A percentile compares a stretch with the other conserved stretches of the same genome.
phyloP scores from a whole-genome alignment of 2,888 invertebrate species.

The Opisthograptis luteolata region DNA sequence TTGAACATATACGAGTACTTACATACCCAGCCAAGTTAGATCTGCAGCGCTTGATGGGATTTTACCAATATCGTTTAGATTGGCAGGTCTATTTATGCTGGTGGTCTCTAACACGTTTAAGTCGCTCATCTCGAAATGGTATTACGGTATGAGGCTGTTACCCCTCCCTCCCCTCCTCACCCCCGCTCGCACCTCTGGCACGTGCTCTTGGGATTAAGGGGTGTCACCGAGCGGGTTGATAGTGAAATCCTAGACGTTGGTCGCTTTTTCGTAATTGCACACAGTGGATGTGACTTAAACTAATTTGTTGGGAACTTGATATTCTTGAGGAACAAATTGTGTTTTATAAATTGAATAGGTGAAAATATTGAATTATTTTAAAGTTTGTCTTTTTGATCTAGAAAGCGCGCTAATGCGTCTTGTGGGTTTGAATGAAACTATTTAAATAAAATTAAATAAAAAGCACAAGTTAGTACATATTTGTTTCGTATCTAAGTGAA shows the following conservation, averaged over 20 bases:
- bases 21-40: constrained; percentile 53
- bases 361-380: not conserved
- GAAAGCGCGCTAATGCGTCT: no score
- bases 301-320: constrained; percentile 32
- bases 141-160: constrained; percentile 71
- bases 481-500: no score
- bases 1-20: constrained; percentile 50
- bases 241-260: constrained; percentile 35
- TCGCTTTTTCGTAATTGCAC: constrained; percentile 32
- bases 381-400: no score
- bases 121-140: constrained; percentile 82
- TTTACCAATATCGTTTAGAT: constrained; percentile 39
- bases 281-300: constrained; percentile 34
- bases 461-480: no score
- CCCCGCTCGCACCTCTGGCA: constrained; percentile 57
- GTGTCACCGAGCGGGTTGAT: constrained; percentile 52
- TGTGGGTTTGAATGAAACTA: no score
- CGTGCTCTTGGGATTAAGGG: constrained; percentile 68
- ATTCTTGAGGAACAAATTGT: constrained; percentile 19
- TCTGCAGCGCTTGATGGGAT: constrained; percentile 47
- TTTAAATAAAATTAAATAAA: no score
- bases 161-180: constrained; percentile 41
- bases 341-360: constrained; percentile 20
- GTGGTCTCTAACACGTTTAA: constrained; percentile 76
- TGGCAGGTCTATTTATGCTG: constrained; percentile 53